Percentiles rank a stretch among this genome's conserved stretches.
These are phyloP conservation scores for Caenorhabditis sp. DNA, from an alignment of 2,888 invertebrate genomes.

Conservation along the genomic window DNA sequence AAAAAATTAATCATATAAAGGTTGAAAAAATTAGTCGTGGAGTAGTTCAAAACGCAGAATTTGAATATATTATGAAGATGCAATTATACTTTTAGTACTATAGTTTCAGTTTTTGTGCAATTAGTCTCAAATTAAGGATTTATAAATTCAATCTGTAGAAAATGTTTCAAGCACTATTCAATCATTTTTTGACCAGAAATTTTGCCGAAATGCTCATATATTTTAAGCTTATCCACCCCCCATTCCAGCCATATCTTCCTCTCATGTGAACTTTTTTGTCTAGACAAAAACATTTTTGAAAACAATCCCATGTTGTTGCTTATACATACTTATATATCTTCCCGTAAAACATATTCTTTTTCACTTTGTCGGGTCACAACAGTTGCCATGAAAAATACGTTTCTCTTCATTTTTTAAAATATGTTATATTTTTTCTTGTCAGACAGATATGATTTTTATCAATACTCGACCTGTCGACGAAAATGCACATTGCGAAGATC, in stretches of 20 bases:
- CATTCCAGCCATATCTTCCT: no score
- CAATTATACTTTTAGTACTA: no score
- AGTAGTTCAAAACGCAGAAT: no score
- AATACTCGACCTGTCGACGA: constrained; percentile 55
- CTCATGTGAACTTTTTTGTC: neutral
- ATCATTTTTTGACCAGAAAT: no score
- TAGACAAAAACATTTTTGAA: neutral
- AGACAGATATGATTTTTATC: constrained; percentile 46
- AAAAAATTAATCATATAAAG: no score
- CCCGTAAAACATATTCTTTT: neutral
- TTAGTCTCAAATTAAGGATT: no score
- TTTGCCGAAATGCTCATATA: neutral
- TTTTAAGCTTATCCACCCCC: neutral
- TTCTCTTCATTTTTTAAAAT: neutral
- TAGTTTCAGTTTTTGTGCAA: no score
- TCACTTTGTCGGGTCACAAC: neutral
- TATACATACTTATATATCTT: neutral
- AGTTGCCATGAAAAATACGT: neutral
- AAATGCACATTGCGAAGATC: constrained; percentile 33
- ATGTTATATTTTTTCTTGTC: neutral
- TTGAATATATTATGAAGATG: no score
- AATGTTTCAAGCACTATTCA: no score
- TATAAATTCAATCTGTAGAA: no score
- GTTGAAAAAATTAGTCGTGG: no score
- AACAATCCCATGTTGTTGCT: neutral